These are phyloP conservation scores for Scolopax rusticola DNA, from an alignment of 2,797 vertebrate genomes.

Conservation along the genomic window DNA sequence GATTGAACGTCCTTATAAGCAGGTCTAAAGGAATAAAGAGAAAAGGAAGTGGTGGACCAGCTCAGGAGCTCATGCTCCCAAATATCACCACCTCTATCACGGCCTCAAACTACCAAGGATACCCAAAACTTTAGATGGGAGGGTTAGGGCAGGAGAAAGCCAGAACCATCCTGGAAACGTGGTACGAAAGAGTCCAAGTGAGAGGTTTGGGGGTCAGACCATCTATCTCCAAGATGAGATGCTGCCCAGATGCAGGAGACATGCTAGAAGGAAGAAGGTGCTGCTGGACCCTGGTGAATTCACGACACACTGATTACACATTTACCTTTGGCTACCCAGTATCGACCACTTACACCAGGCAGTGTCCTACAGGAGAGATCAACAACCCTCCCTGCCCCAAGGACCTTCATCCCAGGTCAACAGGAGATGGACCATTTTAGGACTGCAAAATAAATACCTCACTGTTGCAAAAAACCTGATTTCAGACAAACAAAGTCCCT, in stretches of 20 bases:
- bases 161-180: background rate
- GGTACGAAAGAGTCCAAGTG: background rate
- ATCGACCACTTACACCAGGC: fast-evolving
- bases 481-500: background rate
- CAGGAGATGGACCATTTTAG: background rate
- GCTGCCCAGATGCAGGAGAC: background rate
- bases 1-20: background rate
- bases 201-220: background rate
- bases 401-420: background rate
- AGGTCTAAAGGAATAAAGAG: background rate
- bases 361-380: fast-evolving
- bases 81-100: background rate
- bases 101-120: background rate
- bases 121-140: background rate
- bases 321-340: background rate
- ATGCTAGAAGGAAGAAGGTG: background rate
- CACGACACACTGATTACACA: fast-evolving
- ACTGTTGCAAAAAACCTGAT: fast-evolving
- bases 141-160: background rate
- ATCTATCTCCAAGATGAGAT: fast-evolving
- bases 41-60: background rate
- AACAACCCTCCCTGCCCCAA: background rate
- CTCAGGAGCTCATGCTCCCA: background rate
- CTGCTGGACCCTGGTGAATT: background rate
- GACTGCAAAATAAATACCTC: background rate